These are phyloP conservation scores for Stenichneumon culpator DNA, from an alignment of 2,888 invertebrate species.

Conservation along the genomic window DNA sequence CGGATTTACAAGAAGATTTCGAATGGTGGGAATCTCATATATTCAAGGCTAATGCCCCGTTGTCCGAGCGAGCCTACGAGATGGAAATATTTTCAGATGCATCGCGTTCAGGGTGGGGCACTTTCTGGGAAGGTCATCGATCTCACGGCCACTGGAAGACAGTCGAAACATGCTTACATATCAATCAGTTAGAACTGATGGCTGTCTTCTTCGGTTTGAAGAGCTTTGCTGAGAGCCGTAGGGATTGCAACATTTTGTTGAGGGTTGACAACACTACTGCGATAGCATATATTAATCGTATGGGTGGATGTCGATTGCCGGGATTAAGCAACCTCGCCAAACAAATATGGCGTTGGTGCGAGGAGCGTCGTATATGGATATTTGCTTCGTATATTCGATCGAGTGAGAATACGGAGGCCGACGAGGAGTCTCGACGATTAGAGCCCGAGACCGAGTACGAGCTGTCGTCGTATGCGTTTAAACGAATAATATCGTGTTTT, in stretches of 20 bases:
- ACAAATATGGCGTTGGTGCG: conserved; percentile 31
- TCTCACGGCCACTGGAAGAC: background rate
- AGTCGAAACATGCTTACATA: too few species aligned
- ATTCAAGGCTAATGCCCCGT: background rate
- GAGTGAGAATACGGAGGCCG: background rate
- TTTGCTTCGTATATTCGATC: too few species aligned
- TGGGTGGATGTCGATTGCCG: conserved; percentile 35
- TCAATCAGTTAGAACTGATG: too few species aligned
- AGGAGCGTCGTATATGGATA: too few species aligned
- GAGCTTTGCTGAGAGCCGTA: too few species aligned
- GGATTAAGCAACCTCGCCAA: conserved; percentile 49
- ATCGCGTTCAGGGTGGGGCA: conserved; percentile 34
- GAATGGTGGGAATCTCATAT: background rate
- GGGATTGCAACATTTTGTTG: conserved; percentile 55
- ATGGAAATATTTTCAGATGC: conserved; percentile 9
- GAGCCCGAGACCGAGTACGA: conserved; percentile 52
- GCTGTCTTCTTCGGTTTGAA: too few species aligned
- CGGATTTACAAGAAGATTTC: background rate
- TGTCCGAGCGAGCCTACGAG: background rate
- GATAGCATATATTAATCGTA: conserved; percentile 27
- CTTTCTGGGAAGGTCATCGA: conserved; percentile 15
- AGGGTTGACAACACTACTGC: conserved; percentile 68
- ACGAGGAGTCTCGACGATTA: conserved; percentile 49
- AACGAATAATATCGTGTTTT: background rate
- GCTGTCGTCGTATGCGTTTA: conserved; percentile 28